Evolutionary conservation across 2,888 invertebrate species (phyloP).

Genomic region (Exephanes ischioxanthus): DNA sequence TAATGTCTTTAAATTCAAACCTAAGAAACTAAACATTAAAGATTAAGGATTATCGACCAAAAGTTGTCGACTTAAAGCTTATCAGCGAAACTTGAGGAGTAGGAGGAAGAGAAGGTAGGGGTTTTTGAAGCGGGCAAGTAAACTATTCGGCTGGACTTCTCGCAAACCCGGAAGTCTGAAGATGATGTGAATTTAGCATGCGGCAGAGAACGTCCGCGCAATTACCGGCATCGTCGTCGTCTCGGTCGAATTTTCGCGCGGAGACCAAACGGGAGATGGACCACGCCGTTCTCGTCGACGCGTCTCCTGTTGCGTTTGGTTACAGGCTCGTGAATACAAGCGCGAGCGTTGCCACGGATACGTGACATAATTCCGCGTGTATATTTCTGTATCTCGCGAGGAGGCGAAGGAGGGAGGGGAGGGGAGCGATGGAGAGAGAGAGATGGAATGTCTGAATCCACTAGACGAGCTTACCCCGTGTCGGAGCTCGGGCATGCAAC

Average conservation of each 20-base stretch:
- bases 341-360: slow-evolving; percentile 72
- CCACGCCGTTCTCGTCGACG: slow-evolving; percentile 24
- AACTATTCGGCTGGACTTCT: slow-evolving; percentile 1
- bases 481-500: slow-evolving; percentile 48
- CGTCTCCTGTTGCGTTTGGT: slow-evolving; percentile 36
- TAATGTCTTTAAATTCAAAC: no score
- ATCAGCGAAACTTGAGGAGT: no score
- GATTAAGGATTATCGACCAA: no score
- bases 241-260: slow-evolving; percentile 45
- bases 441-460: slow-evolving; percentile 55
- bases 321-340: slow-evolving; percentile 56
- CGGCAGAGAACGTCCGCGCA: slow-evolving; percentile 55
- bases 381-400: slow-evolving; percentile 78
- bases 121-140: neutral
- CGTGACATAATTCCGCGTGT: slow-evolving; percentile 80
- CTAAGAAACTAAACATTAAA: no score
- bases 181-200: slow-evolving; percentile 62
- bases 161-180: slow-evolving; percentile 64
- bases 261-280: slow-evolving; percentile 42
- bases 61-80: no score
- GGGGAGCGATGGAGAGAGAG: slow-evolving; percentile 55
- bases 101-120: no score
- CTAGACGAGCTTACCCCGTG: slow-evolving; percentile 59
- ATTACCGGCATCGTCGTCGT: slow-evolving; percentile 51
- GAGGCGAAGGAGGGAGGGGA: slow-evolving; percentile 64